Evolutionary conservation across 37 sponge, comb jelly and placozoan genomes (phyloP).

Genomic region (Ephydatia muelleri): DNA sequence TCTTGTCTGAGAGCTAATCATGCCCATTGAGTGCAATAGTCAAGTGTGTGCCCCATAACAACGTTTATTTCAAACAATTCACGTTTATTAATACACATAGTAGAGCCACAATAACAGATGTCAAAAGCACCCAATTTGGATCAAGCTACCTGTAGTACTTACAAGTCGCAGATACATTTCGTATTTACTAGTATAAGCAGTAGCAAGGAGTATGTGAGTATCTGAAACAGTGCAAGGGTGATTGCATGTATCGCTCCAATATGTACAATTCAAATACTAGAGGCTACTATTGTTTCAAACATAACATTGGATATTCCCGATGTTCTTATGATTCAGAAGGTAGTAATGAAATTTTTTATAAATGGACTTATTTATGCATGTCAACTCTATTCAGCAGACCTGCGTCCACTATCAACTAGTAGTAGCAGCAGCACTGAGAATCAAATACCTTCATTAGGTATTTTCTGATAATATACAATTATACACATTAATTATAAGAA

Average conservation of each 20-base stretch:
- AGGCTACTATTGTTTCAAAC: neutral
- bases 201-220: neutral
- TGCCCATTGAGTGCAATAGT: too few species aligned
- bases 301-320: neutral
- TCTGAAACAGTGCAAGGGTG: neutral
- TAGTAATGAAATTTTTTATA: neutral
- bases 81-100: neutral
- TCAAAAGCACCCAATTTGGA: neutral
- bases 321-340: neutral
- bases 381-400: neutral
- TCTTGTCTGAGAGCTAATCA: too few species aligned
- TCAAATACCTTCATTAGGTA: too few species aligned
- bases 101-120: neutral
- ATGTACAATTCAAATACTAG: neutral
- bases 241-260: neutral
- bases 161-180: neutral
- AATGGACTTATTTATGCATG: neutral
- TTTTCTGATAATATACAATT: too few species aligned
- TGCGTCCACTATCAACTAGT: neutral
- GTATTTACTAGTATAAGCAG: neutral
- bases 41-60: too few species aligned
- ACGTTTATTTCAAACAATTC: neutral
- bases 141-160: neutral
- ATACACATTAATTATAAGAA: neutral
- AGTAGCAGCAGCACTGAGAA: neutral